phyloP scores from a whole-genome alignment of 2,888 invertebrate genomes.

The Pollenia angustigena region DNA sequence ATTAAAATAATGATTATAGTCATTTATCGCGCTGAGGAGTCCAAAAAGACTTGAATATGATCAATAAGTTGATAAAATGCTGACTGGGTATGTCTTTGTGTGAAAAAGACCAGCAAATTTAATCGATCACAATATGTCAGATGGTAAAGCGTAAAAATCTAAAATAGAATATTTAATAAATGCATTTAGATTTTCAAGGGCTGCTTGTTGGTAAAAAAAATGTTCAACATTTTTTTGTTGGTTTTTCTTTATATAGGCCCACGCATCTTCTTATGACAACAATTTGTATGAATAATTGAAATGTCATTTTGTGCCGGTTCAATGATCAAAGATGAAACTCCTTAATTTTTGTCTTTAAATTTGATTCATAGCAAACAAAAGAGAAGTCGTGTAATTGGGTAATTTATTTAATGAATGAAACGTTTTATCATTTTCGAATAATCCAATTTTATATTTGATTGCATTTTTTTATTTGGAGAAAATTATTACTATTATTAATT shows the following conservation, averaged over 20 bases:
- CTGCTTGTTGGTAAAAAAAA: slow-evolving; percentile 32
- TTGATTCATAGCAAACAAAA: too few species aligned
- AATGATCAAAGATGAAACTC: slow-evolving; percentile 41
- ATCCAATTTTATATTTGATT: neutral
- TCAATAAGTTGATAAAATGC: too few species aligned
- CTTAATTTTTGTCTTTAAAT: slow-evolving; percentile 6
- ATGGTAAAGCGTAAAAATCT: slow-evolving; percentile 66
- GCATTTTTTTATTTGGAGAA: neutral
- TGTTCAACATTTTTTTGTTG: neutral
- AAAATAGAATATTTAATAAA: slow-evolving; percentile 70
- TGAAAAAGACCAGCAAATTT: slow-evolving; percentile 30
- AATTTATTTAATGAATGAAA: slow-evolving; percentile 2
- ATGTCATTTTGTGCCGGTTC: slow-evolving; percentile 14
- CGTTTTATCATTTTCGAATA: too few species aligned
- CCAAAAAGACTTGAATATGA: too few species aligned
- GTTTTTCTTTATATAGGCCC: neutral
- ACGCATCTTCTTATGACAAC: slow-evolving; percentile 54
- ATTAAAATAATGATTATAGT: too few species aligned
- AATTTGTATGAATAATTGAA: slow-evolving; percentile 53
- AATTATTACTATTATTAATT: neutral
- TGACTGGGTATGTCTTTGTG: neutral
- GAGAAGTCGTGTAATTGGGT: slow-evolving; percentile 10
- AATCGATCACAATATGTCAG: slow-evolving; percentile 71
- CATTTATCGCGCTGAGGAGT: too few species aligned
- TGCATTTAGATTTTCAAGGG: slow-evolving; percentile 62